Evolutionary conservation across 2,797 vertebrate species (phyloP), one percentile per base, ranked within the genome.

Genomic region (Halcyon smyrnensis): DNA sequence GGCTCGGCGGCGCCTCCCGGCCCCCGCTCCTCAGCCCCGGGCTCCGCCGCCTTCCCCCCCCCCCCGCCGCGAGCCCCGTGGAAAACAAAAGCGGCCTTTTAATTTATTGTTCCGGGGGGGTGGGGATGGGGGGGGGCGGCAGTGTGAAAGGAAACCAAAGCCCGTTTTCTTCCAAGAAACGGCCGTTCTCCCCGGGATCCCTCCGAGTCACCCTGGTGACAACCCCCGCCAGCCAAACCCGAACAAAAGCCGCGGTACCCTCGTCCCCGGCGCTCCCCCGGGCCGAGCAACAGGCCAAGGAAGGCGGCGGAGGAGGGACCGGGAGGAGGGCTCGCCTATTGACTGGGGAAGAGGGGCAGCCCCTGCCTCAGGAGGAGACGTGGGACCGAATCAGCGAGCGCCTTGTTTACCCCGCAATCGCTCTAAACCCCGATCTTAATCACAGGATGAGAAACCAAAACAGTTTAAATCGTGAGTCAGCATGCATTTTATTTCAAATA

Each of bases 21-120:
- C 62, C 97, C 94, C 94, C 90, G 93, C 78, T 95, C 77, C 96
- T 65, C 54, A n/a, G 34, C 82, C 53, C 71, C 53, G 57, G 80
- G 53, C 73, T 68, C 84, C 71, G 41, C 82, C 83, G 92, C 94
- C 96, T 89, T 77, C 91, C 93, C 92, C 84, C 46, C 46, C 46
- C 92, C 92, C 84, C 65, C 95, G 93, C 89, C 83, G 92, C 89
- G 56, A 94, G 97, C 96, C 95, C 97, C 96, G 95, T 65, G 95
- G 94, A 95, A 97, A 98, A 98, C 97, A 98, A 98, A 94, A 97
- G 98, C 95, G 64, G 97, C 96, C 97, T 98, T 98, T 97, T 98
- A 97, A 97, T 94, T 96, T 96, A 95, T 97, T 97, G 96, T 97
- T 95, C 95, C 75, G 75, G 74, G 89, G 74, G 81, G 71, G 59